phyloP scores from a whole-genome alignment of 2,113 vertebrate genomes.

The Carassius carassius region DNA sequence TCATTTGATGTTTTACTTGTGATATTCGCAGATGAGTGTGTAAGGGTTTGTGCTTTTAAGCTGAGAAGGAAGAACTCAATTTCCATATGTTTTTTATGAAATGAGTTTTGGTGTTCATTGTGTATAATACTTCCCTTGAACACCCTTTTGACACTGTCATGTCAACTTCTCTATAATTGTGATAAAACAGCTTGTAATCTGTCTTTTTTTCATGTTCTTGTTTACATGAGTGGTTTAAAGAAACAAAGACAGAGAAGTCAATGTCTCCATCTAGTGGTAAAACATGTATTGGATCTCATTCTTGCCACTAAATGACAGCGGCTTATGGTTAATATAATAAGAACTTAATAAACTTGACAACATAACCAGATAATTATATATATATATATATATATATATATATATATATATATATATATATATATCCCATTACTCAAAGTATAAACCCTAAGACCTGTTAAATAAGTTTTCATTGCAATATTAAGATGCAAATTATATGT shows the following conservation, averaged over 20 bases:
- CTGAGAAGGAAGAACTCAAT: neutral
- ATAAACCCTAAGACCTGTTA: too few species aligned
- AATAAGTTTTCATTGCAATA: too few species aligned
- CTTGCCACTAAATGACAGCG: neutral
- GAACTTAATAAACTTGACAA: too few species aligned
- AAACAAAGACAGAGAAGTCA: neutral
- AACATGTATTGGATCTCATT: neutral
- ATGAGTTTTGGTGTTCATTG: neutral
- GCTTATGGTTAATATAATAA: neutral
- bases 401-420: too few species aligned
- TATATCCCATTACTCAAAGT: too few species aligned
- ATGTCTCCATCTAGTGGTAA: neutral
- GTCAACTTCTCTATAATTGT: neutral
- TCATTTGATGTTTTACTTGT: neutral
- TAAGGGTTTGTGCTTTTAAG: neutral
- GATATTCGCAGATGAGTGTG: neutral
- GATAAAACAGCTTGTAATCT: neutral
- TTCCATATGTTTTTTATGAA: neutral
- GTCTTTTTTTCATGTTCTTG: neutral
- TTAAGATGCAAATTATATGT: too few species aligned
- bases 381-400: too few species aligned
- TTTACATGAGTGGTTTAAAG: neutral
- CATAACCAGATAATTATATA: too few species aligned
- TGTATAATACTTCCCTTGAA: neutral
- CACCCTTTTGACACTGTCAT: neutral